These are phyloP conservation scores for Sebastes nivosus DNA, from an alignment of 2,797 vertebrate genomes.

Conservation along the genomic window DNA sequence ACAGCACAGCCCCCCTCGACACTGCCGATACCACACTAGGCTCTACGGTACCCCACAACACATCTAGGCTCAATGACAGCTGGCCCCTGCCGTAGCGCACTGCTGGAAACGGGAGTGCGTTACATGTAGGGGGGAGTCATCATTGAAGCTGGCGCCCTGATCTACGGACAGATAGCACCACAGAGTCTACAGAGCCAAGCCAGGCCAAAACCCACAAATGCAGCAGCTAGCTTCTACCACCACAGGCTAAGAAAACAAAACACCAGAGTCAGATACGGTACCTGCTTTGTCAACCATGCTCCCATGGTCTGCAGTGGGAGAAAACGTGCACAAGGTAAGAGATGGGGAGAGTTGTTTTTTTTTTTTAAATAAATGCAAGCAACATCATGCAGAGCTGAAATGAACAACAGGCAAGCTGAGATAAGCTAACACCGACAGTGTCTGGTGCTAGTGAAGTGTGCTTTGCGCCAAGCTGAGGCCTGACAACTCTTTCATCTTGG, in stretches of 20 bases:
- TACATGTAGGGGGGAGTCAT: constrained; percentile 65
- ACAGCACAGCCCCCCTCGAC: constrained; percentile 71
- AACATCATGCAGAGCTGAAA: constrained; percentile 81
- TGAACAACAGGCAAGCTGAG: constrained; percentile 75
- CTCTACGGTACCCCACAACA: constrained; percentile 74
- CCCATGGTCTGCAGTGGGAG: constrained; percentile 87
- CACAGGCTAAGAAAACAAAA: constrained; percentile 79
- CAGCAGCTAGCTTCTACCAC: constrained; percentile 82
- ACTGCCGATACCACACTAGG: constrained; percentile 69
- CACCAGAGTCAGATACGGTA: constrained; percentile 84
- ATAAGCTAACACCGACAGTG: constrained; percentile 70
- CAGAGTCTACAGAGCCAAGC: constrained; percentile 86
- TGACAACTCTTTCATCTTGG: constrained; percentile 77
- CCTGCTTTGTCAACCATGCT: constrained; percentile 87
- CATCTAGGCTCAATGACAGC: constrained; percentile 78
- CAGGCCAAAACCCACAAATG: constrained; percentile 80
- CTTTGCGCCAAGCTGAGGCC: constrained; percentile 71
- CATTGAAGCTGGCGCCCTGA: constrained; percentile 75
- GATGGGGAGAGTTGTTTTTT: constrained; percentile 58
- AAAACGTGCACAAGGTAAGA: constrained; percentile 84
- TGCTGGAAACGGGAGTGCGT: constrained; percentile 53
- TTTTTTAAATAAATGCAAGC: constrained; percentile 70
- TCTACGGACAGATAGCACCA: constrained; percentile 82
- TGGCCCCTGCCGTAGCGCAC: constrained; percentile 60
- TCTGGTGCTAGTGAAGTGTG: constrained; percentile 73